phyloP scores from a whole-genome alignment of 2,888 invertebrate species.

The Allophyes oxyacanthae region DNA sequence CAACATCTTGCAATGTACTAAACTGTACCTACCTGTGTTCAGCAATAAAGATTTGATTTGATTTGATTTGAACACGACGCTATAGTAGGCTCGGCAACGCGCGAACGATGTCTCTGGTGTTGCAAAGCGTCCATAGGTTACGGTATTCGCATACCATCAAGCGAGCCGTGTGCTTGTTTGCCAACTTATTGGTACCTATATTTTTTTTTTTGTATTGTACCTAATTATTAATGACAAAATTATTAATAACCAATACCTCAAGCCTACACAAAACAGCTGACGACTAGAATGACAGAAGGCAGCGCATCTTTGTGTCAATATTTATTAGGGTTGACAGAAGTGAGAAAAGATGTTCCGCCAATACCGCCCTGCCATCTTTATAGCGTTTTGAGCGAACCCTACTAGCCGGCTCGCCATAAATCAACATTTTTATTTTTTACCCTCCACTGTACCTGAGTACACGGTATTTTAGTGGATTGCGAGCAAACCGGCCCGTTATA shows the following conservation, averaged over 20 bases:
- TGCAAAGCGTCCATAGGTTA: no score
- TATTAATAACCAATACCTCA: background rate
- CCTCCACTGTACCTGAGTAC: constrained; percentile 31
- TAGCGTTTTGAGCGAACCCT: constrained; percentile 51
- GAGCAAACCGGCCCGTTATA: constrained; percentile 22
- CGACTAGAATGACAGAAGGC: constrained; percentile 33
- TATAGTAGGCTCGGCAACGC: no score
- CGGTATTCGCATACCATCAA: no score
- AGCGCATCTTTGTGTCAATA: constrained; percentile 27
- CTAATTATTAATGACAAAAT: background rate
- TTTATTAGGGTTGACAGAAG: constrained; percentile 54
- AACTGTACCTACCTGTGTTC: no score
- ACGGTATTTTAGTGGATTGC: constrained; percentile 39
- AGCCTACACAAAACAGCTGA: constrained; percentile 19
- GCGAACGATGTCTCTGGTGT: no score
- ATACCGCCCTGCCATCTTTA: constrained; percentile 46
- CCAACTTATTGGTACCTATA: no score
- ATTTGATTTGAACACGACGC: no score
- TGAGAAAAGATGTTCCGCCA: constrained; percentile 43
- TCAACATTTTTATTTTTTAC: constrained; percentile 59
- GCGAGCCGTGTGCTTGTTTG: no score
- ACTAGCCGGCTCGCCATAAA: constrained; percentile 64
- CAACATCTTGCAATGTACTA: no score
- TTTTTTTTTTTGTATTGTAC: no score
- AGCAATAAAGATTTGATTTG: no score